A percentile compares a stretch with the other conserved stretches of the same genome.
Conservation (phyloP, 2,797 vertebrate genomes). For the Siniperca obscura region DNA sequence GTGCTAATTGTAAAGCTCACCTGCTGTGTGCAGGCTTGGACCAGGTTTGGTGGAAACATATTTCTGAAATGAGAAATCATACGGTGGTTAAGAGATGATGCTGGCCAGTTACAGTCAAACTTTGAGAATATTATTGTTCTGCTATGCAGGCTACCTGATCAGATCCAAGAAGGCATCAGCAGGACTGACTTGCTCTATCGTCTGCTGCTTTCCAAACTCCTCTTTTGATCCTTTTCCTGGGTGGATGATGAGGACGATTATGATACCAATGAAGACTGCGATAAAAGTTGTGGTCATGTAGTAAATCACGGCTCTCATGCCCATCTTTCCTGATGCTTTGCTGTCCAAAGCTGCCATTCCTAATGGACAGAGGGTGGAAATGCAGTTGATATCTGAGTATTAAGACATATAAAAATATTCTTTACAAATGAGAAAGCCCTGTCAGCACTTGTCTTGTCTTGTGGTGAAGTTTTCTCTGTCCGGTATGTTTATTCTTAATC, state of each 20-base stretch:
- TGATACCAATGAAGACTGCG: constrained; percentile 95
- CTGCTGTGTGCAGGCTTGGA: constrained; percentile 99
- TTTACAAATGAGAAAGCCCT: not conserved
- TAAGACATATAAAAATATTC: not conserved
- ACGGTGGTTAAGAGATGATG: not conserved
- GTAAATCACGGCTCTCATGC: constrained; percentile 95
- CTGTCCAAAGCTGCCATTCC: constrained; percentile 98
- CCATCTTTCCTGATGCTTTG: constrained; percentile 98
- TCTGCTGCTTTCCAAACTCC: constrained; percentile 95
- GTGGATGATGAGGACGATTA: constrained; percentile 97
- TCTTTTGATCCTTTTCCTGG: constrained; percentile 96
- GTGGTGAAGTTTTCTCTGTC: too few relatives aligned
- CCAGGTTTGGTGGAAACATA: constrained; percentile 98
- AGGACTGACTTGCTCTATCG: constrained; percentile 92
- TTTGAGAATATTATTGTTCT: not conserved
- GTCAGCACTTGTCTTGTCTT: not conserved
- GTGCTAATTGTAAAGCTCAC: constrained; percentile 78
- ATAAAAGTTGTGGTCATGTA: constrained; percentile 98
- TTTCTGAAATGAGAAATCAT: constrained; percentile 88
- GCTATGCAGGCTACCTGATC: constrained; percentile 88
- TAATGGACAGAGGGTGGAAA: constrained; percentile 57
- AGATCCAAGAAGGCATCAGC: constrained; percentile 97
- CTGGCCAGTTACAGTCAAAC: not conserved
- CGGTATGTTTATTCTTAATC: too few relatives aligned
- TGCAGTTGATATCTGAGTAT: not conserved